phyloP scores from a whole-genome alignment of 1,140 invertebrate genomes.

The Condylostylus longicornis region DNA sequence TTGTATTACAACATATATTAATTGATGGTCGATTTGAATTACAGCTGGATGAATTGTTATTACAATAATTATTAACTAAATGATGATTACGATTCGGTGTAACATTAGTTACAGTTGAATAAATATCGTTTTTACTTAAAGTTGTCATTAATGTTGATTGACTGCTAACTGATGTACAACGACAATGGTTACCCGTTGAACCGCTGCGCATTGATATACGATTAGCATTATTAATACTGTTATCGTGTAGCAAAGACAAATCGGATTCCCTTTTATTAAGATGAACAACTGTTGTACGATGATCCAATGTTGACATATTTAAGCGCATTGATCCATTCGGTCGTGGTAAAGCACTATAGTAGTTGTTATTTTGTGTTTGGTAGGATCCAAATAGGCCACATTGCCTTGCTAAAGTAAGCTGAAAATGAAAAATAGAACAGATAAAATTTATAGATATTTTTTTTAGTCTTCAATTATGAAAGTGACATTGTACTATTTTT shows the following conservation, averaged over 20 bases:
- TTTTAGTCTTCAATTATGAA: no score
- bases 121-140: constrained; percentile 24
- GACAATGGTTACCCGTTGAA: constrained; percentile 13
- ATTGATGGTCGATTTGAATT: no score
- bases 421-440: no score
- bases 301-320: constrained; percentile 8
- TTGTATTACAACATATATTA: no score
- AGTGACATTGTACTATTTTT: no score
- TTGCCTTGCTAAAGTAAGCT: constrained; percentile 22
- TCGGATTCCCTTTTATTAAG: background rate
- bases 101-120: no score
- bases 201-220: constrained; percentile 17
- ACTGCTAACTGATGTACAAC: constrained; percentile 25
- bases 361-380: constrained; percentile 14
- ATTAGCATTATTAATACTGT: no score
- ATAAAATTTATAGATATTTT: no score
- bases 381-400: constrained; percentile 17
- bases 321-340: constrained; percentile 21
- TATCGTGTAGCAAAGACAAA: no score
- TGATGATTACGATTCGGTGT: no score
- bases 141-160: constrained; percentile 32
- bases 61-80: no score
- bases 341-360: constrained; percentile 21
- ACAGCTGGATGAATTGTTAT: no score
- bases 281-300: background rate